These are phyloP conservation scores for Vimba vimba DNA, from an alignment of 2,113 vertebrate species.

Conservation along the genomic window DNA sequence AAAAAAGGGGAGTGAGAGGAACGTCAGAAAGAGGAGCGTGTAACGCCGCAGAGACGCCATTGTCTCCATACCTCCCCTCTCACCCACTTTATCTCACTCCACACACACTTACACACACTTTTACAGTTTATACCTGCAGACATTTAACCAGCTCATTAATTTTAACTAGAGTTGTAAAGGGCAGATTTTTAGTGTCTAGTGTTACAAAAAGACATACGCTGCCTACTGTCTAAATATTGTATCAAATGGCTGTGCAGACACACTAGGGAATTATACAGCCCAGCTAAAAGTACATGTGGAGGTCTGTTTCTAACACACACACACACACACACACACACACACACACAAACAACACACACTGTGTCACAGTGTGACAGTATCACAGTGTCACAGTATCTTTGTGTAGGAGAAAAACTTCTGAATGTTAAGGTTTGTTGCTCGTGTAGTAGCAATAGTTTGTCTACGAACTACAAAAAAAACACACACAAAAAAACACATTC, in stretches of 20 bases:
- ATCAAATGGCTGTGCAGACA: constrained; percentile 27
- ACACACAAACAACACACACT: too few species aligned
- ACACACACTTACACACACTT: constrained; percentile 50
- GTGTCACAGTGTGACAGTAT: too few species aligned
- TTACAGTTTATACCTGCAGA: constrained; percentile 40
- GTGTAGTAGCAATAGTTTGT: constrained; percentile 17
- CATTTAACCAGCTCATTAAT: constrained; percentile 41
- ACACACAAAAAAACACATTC: neutral
- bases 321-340: constrained; percentile 11
- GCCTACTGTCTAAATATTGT: constrained; percentile 40
- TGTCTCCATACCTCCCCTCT: constrained; percentile 49
- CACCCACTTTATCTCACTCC: constrained; percentile 56
- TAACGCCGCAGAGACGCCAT: constrained; percentile 48
- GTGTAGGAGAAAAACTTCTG: constrained; percentile 17
- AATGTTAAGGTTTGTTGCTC: constrained; percentile 20
- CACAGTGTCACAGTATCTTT: constrained; percentile 14
- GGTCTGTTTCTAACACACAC: neutral
- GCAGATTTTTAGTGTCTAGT: constrained; percentile 39
- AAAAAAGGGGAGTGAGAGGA: constrained; percentile 43
- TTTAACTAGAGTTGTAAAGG: constrained; percentile 40
- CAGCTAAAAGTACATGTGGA: neutral
- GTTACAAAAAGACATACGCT: constrained; percentile 40
- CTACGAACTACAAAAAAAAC: neutral
- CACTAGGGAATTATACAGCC: constrained; percentile 8
- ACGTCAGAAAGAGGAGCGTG: constrained; percentile 17